Base-by-base conservation (phyloP, 2,888 invertebrate genomes). In the Buathra laborator region DNA sequence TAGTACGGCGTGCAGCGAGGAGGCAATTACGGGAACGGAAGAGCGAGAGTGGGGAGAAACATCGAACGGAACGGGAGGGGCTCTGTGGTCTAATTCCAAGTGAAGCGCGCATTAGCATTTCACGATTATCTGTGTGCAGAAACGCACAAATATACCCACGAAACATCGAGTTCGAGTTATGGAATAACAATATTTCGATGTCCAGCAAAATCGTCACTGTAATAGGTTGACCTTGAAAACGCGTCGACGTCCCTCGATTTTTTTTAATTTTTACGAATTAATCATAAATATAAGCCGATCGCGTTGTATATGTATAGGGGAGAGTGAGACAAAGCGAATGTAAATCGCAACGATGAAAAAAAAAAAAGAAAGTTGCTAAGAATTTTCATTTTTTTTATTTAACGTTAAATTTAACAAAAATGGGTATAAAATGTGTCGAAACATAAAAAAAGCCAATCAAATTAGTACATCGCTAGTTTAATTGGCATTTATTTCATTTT, bases 81-180 rank as follows among this genome's bases (percentile, higher is more conserved):
- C 85, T 78, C 56, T 83, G 87, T 85, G 88, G 84, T 89, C 89
- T 90, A 90, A 90, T 90, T 91, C 83, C 86, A 83, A 88, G 84
- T 87, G 87, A 84, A 86, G 59, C 78, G 64, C 46, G 76, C 59
- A 84, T 75, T 71, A 79, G 70, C 64, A 75, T 85, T 82, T 82
- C 78, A 43, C 79, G 56, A 79, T 79, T 82, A 74, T 78, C 53
- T 44, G 10, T 53, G 64, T 56, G 53, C 43, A 9, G 19, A 43
- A 37, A 14, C 29, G 46, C 59, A 9, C 5, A 37, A 37, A 6
- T 37, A 37, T 9, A 37, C 7, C 5, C 37, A 37, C 37, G 2
- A 9, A 37, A 37, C 37, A 37, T 9, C 37, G 37, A 37, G 0
- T 56, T 24, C 19, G 56, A 24, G 24, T 12, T 56, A 10, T 56